Percentiles rank a stretch among this genome's conserved stretches.
These are phyloP conservation scores for Pimephales promelas DNA, from an alignment of 2,113 vertebrate species.

Conservation along the genomic window DNA sequence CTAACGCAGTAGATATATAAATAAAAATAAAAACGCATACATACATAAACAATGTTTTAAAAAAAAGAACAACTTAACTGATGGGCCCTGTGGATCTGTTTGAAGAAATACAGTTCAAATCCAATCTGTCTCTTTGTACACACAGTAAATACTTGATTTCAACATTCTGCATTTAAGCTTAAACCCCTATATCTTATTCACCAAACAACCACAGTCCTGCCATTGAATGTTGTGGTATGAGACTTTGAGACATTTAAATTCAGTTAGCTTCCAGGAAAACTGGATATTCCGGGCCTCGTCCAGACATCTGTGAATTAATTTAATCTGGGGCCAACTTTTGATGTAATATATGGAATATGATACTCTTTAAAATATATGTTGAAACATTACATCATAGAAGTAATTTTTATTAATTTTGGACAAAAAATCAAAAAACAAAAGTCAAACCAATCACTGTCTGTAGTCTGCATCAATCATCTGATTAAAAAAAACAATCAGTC, in stretches of 20 bases:
- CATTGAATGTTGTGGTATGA: background rate
- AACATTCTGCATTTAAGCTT: background rate
- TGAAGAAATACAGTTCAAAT: background rate
- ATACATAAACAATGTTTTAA: background rate
- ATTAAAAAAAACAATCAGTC: too few relatives aligned
- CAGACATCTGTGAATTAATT: too few relatives aligned
- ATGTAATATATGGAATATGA: background rate
- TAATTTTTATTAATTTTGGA: background rate
- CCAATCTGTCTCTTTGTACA: too few relatives aligned
- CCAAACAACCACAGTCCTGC: background rate
- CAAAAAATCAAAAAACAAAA: background rate
- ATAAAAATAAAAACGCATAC: too few relatives aligned
- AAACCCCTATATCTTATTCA: background rate
- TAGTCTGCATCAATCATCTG: too few relatives aligned
- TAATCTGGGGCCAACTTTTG: background rate
- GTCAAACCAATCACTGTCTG: background rate
- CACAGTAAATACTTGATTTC: too few relatives aligned
- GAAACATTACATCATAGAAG: background rate
- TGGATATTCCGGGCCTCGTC: too few relatives aligned
- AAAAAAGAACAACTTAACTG: too few relatives aligned
- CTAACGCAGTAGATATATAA: background rate
- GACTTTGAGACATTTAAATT: too few relatives aligned
- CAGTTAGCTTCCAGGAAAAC: too few relatives aligned
- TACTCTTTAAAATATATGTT: background rate
- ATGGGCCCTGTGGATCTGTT: background rate